Percentiles rank a stretch among this genome's conserved stretches.
phyloP scores from a whole-genome alignment of 2,797 vertebrate genomes.

The Falco biarmicus region DNA sequence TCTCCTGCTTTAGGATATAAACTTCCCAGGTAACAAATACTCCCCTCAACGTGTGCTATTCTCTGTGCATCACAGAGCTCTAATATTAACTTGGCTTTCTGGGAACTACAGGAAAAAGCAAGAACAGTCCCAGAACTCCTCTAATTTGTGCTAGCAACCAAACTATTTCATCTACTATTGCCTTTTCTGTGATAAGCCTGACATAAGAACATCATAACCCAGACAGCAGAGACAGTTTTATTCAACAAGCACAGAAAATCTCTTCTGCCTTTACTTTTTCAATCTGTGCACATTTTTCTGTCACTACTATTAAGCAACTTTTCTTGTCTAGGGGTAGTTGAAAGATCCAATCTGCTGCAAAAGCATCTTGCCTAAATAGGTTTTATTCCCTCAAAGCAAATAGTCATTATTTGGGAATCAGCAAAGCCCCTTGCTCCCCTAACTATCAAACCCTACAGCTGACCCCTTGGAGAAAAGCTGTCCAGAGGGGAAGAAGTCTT shows the following conservation, averaged over 20 bases:
- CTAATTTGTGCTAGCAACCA: neutral
- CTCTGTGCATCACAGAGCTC: neutral
- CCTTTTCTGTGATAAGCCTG: neutral
- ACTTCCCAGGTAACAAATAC: neutral
- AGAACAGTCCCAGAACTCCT: neutral
- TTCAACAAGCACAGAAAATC: neutral
- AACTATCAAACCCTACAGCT: neutral
- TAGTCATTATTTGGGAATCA: neutral
- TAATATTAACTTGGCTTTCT: neutral
- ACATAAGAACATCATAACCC: neutral
- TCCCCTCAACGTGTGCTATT: neutral
- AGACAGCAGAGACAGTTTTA: neutral
- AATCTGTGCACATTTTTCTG: neutral
- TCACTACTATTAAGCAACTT: neutral
- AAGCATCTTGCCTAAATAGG: neutral
- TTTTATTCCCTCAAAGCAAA: neutral
- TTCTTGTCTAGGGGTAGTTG: neutral
- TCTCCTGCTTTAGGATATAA: neutral
- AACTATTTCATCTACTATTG: neutral
- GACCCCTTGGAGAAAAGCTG: constrained; percentile 1
- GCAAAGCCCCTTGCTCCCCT: neutral
- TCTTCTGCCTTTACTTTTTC: neutral
- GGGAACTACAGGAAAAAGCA: neutral
- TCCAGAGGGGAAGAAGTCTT: neutral
- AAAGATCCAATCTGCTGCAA: neutral